These are phyloP conservation scores for Pteruthius melanotis DNA, from an alignment of 2,113 vertebrate genomes.

Conservation along the genomic window DNA sequence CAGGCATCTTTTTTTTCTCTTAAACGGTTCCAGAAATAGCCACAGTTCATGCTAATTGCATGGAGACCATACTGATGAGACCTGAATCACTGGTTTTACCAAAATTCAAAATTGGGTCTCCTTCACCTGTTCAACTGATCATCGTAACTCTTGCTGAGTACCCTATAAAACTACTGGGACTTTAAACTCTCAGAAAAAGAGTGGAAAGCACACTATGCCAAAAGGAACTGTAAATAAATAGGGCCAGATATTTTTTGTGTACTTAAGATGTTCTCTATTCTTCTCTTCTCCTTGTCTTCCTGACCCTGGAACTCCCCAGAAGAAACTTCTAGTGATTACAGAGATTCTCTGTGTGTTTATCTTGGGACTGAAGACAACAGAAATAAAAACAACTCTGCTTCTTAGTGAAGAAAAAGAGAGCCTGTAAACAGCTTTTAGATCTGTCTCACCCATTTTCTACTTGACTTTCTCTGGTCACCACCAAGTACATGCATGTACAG, in stretches of 20 bases:
- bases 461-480: not conserved
- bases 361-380: fast-evolving
- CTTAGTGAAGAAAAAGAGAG: not conserved
- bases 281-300: not conserved
- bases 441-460: not conserved
- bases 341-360: not conserved
- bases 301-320: not conserved
- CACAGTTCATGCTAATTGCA: not conserved
- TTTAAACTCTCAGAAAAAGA: not conserved
- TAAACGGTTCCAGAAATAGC: slow-evolving; percentile 1
- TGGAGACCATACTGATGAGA: not conserved
- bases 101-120: not conserved
- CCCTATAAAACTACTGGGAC: not conserved
- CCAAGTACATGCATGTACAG: not conserved
- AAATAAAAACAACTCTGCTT: not conserved
- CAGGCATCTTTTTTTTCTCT: not conserved
- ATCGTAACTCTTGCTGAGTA: not conserved
- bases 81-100: not conserved
- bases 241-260: not conserved
- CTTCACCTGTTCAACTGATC: not conserved
- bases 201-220: not conserved
- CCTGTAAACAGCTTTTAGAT: not conserved
- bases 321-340: not conserved
- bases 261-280: not conserved
- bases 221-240: not conserved